Evolutionary conservation across 1,140 invertebrate genomes (phyloP).

Genomic region (Lysiphlebus fabarum): DNA sequence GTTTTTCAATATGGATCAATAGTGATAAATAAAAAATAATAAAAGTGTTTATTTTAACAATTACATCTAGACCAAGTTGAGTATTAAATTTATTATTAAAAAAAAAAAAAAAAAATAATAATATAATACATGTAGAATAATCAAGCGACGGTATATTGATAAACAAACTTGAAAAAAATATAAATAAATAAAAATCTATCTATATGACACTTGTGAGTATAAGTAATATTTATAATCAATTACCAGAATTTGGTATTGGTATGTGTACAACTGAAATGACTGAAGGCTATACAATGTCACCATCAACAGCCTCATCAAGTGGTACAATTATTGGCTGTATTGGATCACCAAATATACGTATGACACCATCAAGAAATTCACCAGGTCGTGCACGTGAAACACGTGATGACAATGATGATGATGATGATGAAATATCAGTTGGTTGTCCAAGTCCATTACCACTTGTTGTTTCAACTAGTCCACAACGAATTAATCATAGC

Average conservation of each 20-base stretch:
- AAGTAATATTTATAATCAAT: conserved; percentile 25
- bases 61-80: too few relatives aligned
- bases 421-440: conserved; percentile 67
- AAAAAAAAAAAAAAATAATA: too few relatives aligned
- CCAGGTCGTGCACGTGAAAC: conserved; percentile 20
- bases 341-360: conserved; percentile 27
- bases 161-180: not conserved
- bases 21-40: too few relatives aligned
- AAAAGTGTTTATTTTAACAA: too few relatives aligned
- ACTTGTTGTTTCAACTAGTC: conserved; percentile 37
- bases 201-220: conserved; percentile 21
- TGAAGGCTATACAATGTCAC: conserved; percentile 50
- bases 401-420: conserved; percentile 41
- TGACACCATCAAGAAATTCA: conserved; percentile 24
- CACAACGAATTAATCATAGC: not conserved
- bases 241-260: conserved; percentile 27
- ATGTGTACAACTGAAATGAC: conserved; percentile 56
- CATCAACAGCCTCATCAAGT: conserved; percentile 49
- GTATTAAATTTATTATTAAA: too few relatives aligned
- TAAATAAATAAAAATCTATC: conserved; percentile 1
- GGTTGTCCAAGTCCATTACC: conserved; percentile 68
- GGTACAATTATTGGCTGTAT: conserved; percentile 41
- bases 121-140: too few relatives aligned
- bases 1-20: too few relatives aligned
- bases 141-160: not conserved